These are phyloP conservation scores for Chromobotia macracanthus DNA, from an alignment of 2,797 vertebrate species.

Conservation along the genomic window DNA sequence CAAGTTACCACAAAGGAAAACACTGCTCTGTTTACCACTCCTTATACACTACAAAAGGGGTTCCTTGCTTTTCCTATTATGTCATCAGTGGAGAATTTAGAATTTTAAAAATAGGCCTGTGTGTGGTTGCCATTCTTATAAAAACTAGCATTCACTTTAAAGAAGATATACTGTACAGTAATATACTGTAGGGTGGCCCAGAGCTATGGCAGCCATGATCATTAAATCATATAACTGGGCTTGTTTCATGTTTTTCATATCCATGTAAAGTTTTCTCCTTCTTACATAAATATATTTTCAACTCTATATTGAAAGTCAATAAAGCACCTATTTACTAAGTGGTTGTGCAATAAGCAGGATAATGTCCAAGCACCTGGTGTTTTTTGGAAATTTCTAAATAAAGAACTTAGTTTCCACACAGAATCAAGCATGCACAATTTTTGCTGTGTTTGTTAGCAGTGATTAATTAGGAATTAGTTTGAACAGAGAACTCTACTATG, in stretches of 20 bases:
- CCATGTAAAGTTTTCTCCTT: too few species aligned
- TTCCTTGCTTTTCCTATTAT: neutral
- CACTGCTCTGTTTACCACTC: too few species aligned
- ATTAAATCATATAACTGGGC: neutral
- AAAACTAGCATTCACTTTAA: neutral
- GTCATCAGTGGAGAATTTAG: neutral
- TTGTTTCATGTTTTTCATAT: too few species aligned
- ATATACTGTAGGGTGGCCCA: neutral
- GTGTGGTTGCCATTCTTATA: neutral
- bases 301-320: too few species aligned
- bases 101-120: neutral
- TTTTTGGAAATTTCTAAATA: too few species aligned
- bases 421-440: neutral
- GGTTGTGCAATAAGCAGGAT: too few species aligned
- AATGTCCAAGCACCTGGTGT: too few species aligned
- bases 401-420: too few species aligned
- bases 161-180: neutral
- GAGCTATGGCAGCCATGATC: neutral
- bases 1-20: neutral
- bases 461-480: neutral
- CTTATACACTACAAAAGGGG: neutral
- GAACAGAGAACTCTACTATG: neutral
- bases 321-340: too few species aligned
- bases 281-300: too few species aligned
- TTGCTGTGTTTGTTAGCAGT: neutral